Conservation (phyloP, 2,113 vertebrate species). For the Leptobrachium leishanense region DNA sequence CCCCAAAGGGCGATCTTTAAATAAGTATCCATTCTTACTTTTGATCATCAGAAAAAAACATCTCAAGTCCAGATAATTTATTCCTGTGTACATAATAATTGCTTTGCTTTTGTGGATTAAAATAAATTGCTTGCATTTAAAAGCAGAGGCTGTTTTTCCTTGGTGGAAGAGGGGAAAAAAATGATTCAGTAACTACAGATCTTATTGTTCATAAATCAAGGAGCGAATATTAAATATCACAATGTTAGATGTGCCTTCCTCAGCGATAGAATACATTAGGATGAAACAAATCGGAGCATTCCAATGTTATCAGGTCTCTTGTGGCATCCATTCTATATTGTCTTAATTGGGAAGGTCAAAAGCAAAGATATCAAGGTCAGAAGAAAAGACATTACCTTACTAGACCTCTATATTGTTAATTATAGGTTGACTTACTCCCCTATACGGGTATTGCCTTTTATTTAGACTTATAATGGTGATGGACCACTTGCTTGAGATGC, state of each 20-base stretch:
- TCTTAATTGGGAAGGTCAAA: constrained; percentile 21
- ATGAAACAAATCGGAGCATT: constrained; percentile 22
- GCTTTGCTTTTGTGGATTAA: background rate
- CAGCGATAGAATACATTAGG: constrained; percentile 21
- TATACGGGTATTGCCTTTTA: too few relatives aligned
- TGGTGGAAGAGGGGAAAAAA: background rate
- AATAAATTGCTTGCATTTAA: background rate
- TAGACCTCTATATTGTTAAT: background rate
- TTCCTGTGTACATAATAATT: constrained; percentile 25
- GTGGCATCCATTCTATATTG: constrained; percentile 21
- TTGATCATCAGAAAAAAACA: background rate
- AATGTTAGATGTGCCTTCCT: constrained; percentile 4
- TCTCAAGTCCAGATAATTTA: constrained; percentile 17
- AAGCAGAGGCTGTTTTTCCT: constrained; percentile 11
- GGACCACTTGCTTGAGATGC: too few relatives aligned
- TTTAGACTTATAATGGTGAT: too few relatives aligned
- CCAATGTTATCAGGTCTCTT: background rate
- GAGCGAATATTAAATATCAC: constrained; percentile 25
- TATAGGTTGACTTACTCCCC: background rate
- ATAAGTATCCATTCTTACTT: constrained; percentile 9
- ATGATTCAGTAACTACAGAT: constrained; percentile 3
- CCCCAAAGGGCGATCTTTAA: background rate
- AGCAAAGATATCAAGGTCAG: background rate
- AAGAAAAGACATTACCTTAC: background rate
- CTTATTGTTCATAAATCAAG: constrained; percentile 7